Base-by-base conservation (phyloP, 2,888 invertebrate genomes). In the Diachrysia chrysitis region DNA sequence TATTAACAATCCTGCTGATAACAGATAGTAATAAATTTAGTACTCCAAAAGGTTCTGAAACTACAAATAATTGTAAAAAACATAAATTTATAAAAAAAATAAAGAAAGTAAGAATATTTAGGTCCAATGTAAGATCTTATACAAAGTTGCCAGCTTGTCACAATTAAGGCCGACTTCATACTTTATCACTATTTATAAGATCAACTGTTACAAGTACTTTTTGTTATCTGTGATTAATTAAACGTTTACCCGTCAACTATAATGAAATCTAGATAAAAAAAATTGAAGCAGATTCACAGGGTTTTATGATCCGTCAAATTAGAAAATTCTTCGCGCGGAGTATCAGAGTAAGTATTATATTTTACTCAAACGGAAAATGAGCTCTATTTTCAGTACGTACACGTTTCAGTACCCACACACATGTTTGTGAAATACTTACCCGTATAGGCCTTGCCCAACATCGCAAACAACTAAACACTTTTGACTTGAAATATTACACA, bases 1-100 rank as follows among this genome's bases (percentile, higher is more conserved):
- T 51, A 73, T 37, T n/a, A 73, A n/a, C 0, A 73, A 4, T 23
- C 63, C 77, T 76, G 75, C 12, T 59, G 46, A 37, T 42, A 42
- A 42, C n/a, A 42, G 6, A 42, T 42, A 42, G 5, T 42, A 3
- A 46, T 29, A 19, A 16, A 1, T 16, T n/a, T n/a, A n/a, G n/a
- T 42, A 7, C n/a, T 42, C 4, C 6, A 10, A 32, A 32, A 32
- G 32, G 32, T 32, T 32, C 10, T 29, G 14, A 37, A 37, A 16
- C 0, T 14, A 35, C 14, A 12, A 35, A 35, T n/a, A n/a, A n/a
- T n/a, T n/a, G n/a, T n/a, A n/a, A n/a, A n/a, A n/a, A n/a, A n/a
- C n/a, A n/a, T n/a, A n/a, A n/a, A n/a, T n/a, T n/a, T n/a, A n/a
- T n/a, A n/a, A n/a, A n/a, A n/a, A n/a, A n/a, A n/a, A n/a, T n/a